Evolutionary conservation across 2,888 invertebrate species (phyloP).

Genomic region (Campopleginae sp.): DNA sequence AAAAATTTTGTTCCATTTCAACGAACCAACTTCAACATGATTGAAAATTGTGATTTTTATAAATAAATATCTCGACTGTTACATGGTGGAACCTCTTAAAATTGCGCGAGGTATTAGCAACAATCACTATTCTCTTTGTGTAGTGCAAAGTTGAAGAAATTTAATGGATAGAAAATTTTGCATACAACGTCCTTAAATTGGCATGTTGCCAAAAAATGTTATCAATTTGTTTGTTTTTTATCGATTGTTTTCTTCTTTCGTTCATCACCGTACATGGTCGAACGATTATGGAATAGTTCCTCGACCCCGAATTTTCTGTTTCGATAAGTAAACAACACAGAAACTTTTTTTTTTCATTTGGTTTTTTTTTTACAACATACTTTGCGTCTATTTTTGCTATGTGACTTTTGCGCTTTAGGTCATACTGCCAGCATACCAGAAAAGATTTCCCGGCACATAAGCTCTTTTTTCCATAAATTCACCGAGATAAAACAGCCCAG

Average conservation of each 20-base stretch:
- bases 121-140: too few relatives aligned
- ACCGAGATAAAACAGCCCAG: conserved; percentile 28
- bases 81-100: too few relatives aligned
- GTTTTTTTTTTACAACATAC: conserved; percentile 30
- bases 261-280: conserved; percentile 33
- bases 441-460: conserved; percentile 16
- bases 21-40: too few relatives aligned
- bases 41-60: too few relatives aligned
- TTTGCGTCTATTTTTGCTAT: conserved; percentile 29
- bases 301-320: conserved; percentile 3
- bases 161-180: too few relatives aligned
- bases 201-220: neutral
- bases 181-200: too few relatives aligned
- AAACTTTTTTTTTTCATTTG: neutral
- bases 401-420: conserved; percentile 21
- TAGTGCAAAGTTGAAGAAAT: too few relatives aligned
- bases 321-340: conserved; percentile 9
- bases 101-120: too few relatives aligned
- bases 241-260: conserved; percentile 23
- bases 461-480: conserved; percentile 42
- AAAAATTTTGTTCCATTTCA: too few relatives aligned
- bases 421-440: conserved; percentile 13
- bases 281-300: conserved; percentile 6
- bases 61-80: too few relatives aligned
- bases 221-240: conserved; percentile 33